Conservation (phyloP, 1,140 invertebrate genomes). For the Ladona fulva region DNA sequence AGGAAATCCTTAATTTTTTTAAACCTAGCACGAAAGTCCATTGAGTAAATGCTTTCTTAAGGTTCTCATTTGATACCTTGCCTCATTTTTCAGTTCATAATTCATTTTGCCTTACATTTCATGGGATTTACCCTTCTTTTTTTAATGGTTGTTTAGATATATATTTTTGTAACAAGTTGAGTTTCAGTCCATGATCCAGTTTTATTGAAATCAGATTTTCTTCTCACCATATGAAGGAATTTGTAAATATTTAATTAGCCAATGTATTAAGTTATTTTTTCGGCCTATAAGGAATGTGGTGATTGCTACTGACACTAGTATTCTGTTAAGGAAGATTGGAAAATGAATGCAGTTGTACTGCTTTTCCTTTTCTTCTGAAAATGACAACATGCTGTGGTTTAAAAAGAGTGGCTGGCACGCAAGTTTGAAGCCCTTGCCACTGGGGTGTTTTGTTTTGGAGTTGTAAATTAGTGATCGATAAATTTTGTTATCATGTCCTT, state of each 20-base stretch:
- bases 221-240: not conserved
- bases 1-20: not conserved
- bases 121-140: not conserved
- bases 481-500: conserved; percentile 3
- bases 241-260: not conserved
- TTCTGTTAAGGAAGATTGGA: not conserved
- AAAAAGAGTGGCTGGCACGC: not conserved
- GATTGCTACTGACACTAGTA: not conserved
- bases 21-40: not conserved
- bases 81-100: not conserved
- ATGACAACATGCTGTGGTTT: not conserved
- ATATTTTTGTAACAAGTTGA: not conserved
- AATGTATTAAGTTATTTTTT: not conserved
- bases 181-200: not conserved
- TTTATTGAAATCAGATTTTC: not conserved
- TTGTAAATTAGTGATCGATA: not conserved
- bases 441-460: not conserved
- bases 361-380: not conserved
- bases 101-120: not conserved
- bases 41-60: not conserved
- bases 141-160: not conserved
- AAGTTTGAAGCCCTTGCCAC: not conserved
- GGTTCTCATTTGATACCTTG: not conserved
- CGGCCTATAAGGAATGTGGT: conserved; percentile 7
- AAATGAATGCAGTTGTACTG: not conserved